Percentiles rank a stretch among this genome's conserved stretches.
Evolutionary conservation across 2,888 invertebrate genomes (phyloP).

Genomic region (Plusia festucae): DNA sequence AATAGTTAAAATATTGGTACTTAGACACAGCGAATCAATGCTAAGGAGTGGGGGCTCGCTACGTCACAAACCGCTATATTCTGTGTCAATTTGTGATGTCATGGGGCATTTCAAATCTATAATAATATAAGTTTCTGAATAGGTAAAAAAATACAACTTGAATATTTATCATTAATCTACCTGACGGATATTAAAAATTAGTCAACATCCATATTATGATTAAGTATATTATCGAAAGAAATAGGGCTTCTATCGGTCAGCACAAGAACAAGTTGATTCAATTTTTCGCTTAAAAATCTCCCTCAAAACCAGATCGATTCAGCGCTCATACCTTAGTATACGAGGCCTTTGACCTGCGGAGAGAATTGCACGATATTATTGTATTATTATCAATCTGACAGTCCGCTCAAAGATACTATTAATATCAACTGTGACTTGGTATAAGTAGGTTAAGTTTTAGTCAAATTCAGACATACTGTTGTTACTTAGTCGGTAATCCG

Average conservation of each 20-base stretch:
- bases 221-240: no score
- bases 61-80: no score
- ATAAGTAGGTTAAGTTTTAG: constrained; percentile 3
- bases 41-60: no score
- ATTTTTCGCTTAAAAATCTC: background rate
- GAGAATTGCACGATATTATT: background rate
- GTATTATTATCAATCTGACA: constrained; percentile 2
- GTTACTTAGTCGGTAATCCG: constrained; percentile 1
- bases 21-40: no score
- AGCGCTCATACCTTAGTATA: background rate
- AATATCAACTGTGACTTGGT: background rate
- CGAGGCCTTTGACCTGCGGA: background rate
- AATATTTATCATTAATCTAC: no score
- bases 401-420: background rate
- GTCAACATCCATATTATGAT: no score
- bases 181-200: no score
- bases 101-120: no score
- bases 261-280: constrained; percentile 1
- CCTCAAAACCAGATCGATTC: background rate
- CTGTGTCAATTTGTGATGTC: no score
- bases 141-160: no score
- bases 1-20: no score
- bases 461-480: background rate
- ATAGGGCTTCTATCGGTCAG: background rate
- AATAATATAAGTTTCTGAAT: no score